A percentile compares a stretch with the other conserved stretches of the same genome.
Evolutionary conservation across 2,888 invertebrate genomes (phyloP).

Genomic region (Chymomyza amoena): DNA sequence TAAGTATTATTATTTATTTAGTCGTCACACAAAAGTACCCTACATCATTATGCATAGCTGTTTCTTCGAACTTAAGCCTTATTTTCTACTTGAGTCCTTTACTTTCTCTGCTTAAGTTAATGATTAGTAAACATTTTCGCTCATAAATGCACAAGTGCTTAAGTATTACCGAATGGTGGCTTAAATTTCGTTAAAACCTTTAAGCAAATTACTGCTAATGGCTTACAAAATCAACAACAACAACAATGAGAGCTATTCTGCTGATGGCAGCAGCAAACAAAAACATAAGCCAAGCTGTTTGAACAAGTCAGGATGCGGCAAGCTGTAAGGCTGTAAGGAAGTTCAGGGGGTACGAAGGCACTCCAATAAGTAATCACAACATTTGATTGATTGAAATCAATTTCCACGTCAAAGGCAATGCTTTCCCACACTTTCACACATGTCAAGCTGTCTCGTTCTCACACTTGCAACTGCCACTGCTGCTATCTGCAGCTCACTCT

Average conservation of each 20-base stretch:
- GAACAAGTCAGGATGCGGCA: neutral
- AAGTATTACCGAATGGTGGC: neutral
- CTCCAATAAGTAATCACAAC: slow-evolving; percentile 71
- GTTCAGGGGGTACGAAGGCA: slow-evolving; percentile 41
- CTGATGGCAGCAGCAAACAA: slow-evolving; percentile 9
- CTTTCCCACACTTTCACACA: slow-evolving; percentile 13
- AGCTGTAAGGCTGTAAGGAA: neutral
- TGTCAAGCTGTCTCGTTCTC: slow-evolving; percentile 24
- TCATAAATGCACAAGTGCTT: neutral
- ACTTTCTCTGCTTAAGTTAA: neutral
- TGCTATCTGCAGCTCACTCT: neutral
- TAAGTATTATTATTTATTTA: too few relatives aligned
- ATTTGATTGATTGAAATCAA: slow-evolving; percentile 78
- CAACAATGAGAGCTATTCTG: slow-evolving; percentile 18
- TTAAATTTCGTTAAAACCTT: slow-evolving; percentile 57
- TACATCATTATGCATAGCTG: too few relatives aligned
- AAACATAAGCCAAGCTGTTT: neutral
- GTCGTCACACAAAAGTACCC: too few relatives aligned
- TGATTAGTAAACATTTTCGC: neutral
- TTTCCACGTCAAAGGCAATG: slow-evolving; percentile 73
- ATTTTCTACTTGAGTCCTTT: neutral
- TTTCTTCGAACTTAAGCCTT: neutral
- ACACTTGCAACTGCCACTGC: slow-evolving; percentile 1
- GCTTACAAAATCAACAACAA: slow-evolving; percentile 39
- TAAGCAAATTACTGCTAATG: slow-evolving; percentile 70